Evolutionary conservation across 92 coral and sea anemone genomes (phyloP), one percentile per base, ranked within the genome.

Genomic region (Metridium senile): DNA sequence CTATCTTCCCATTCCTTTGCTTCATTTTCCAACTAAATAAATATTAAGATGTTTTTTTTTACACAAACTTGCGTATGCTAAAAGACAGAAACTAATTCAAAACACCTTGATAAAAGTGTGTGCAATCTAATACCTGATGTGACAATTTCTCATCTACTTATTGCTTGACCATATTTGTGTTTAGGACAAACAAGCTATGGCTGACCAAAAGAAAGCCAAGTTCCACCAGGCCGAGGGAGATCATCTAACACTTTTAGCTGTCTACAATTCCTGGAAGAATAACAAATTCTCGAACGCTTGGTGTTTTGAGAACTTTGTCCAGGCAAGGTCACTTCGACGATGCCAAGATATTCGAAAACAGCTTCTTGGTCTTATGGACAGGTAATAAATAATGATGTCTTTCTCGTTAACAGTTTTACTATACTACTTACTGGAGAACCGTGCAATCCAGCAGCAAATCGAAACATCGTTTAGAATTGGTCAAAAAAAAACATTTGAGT

Each of bases 271-370:
- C 9, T 95, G 99, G 99, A 95, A 92, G 46, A 95, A 85, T 76
- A 95, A 95, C 89, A 95, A 95, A 72, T 95, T 95, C 78, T 95
- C 99, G 18, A 95, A 95, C 71, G 98, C 99, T 33, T 95, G 99
- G 99, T 95, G 99, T 88, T 95, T 95, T 77, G 99, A 95, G 84
- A 95, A 95, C 88, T 95, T 95, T 74, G 94, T 95, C 26, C 99
- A 95, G 82, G 99, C 99, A 47, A 92, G 99, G 80, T 95, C 99
- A 39, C 91, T 95, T 58, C 84, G 99, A 63, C 88, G 99, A 61
- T 95, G 97, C 39, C 99, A 95, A 68, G 99, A 95, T 74, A 95
- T 95, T 72, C 78, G 99, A 78, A 95, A 95, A 74, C 99, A 95
- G 80, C 89, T 95, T 97, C 84, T 95, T 73, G 99, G 99, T 26